phyloP scores from a whole-genome alignment of 2,113 vertebrate genomes.

The Ophthalmolycus amberensis region DNA sequence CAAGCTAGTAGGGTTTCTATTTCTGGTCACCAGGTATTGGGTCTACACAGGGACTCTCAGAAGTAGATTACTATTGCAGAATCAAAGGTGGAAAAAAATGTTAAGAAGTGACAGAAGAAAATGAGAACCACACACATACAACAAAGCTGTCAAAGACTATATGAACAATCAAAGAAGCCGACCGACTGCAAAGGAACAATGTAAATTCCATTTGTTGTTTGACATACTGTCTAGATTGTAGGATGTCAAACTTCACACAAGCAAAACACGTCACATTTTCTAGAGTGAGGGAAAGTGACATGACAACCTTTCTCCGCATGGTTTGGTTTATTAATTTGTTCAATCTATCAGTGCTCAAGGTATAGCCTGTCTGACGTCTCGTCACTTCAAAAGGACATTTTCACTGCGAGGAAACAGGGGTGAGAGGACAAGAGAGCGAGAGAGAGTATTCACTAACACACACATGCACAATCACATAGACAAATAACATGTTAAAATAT shows the following conservation, averaged over 20 bases:
- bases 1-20: not conserved
- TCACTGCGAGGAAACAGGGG: constrained; percentile 4
- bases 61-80: constrained; percentile 23
- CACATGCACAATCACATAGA: constrained; percentile 5
- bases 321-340: constrained; percentile 33
- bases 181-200: constrained; percentile 18
- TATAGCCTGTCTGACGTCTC: constrained; percentile 2
- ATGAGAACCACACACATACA: constrained; percentile 31
- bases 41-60: constrained; percentile 6
- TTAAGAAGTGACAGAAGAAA: constrained; percentile 37
- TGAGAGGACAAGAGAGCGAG: not conserved
- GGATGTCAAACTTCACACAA: constrained; percentile 15
- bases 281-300: not conserved
- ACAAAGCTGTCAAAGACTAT: constrained; percentile 39
- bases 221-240: not conserved
- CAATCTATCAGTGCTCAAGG: not conserved
- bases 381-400: constrained; percentile 26
- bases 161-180: constrained; percentile 15
- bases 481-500: constrained; percentile 14
- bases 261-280: not conserved
- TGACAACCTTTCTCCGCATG: not conserved
- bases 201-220: constrained; percentile 10
- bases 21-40: constrained; percentile 19
- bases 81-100: constrained; percentile 37
- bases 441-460: not conserved